Percentiles rank a stretch among this genome's conserved stretches.
These are phyloP conservation scores for Schlechtendalia chinensis DNA, from an alignment of 1,140 invertebrate species.

Conservation along the genomic window DNA sequence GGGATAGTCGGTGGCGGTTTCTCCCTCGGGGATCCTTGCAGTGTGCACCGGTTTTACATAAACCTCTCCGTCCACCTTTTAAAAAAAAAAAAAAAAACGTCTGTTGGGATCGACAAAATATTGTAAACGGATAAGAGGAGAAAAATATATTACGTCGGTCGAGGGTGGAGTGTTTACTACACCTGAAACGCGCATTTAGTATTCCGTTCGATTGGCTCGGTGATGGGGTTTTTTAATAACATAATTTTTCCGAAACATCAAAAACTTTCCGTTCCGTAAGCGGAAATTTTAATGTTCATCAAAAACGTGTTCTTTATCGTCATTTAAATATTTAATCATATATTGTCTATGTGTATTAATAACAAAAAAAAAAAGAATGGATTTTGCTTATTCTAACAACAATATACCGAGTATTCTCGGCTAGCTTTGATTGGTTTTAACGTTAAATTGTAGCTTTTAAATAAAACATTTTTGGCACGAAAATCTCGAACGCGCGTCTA, in stretches of 20 bases:
- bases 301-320: not conserved
- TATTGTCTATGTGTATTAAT: not conserved
- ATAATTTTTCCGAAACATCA: slow-evolving; percentile 14
- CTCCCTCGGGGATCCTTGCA: slow-evolving; percentile 21
- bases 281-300: not conserved
- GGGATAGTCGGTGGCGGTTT: slow-evolving; percentile 25
- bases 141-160: slow-evolving; percentile 24
- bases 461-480: slow-evolving; percentile 14
- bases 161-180: not conserved
- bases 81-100: not conserved
- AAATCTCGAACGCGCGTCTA: slow-evolving; percentile 10
- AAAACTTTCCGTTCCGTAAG: not conserved
- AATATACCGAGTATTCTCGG: too few species aligned
- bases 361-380: too few species aligned
- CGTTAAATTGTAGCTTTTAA: not conserved
- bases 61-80: slow-evolving; percentile 21
- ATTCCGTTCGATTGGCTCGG: slow-evolving; percentile 20
- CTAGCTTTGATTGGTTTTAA: slow-evolving; percentile 17
- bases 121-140: slow-evolving; percentile 31
- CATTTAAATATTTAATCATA: not conserved
- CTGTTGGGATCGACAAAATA: slow-evolving; percentile 28
- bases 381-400: not conserved
- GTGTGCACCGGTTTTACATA: slow-evolving; percentile 32
- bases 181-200: slow-evolving; percentile 6
- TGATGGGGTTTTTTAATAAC: slow-evolving; percentile 34